Conservation (phyloP, 2,888 invertebrate genomes). For the Cheilosia grossa region DNA sequence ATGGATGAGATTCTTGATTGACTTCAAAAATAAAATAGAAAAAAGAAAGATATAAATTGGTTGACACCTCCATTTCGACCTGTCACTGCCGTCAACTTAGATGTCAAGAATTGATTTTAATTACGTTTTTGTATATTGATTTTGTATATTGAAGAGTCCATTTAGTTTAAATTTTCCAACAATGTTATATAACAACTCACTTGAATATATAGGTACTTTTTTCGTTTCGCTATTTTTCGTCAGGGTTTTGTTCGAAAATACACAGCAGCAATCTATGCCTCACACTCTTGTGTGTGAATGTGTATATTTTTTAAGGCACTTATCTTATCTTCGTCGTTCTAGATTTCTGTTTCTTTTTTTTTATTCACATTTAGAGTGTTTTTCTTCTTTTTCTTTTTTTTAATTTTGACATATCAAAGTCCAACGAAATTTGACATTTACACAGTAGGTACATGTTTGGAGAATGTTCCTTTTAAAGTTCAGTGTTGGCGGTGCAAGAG, state of each 20-base stretch:
- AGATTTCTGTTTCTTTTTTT: slow-evolving; percentile 51
- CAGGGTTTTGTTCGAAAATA: slow-evolving; percentile 48
- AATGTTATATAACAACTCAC: slow-evolving; percentile 71
- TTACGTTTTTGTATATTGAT: slow-evolving; percentile 5
- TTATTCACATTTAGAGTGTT: slow-evolving; percentile 53
- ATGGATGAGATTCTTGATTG: not conserved
- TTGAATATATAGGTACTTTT: slow-evolving; percentile 51
- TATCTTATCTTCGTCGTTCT: slow-evolving; percentile 72
- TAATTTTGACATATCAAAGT: slow-evolving; percentile 64
- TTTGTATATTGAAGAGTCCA: slow-evolving; percentile 47
- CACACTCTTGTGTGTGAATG: slow-evolving; percentile 43
- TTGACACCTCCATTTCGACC: slow-evolving; percentile 12
- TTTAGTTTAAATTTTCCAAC: slow-evolving; percentile 19
- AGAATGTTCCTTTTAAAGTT: slow-evolving; percentile 30
- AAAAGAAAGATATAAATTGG: not conserved
- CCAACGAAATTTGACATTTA: slow-evolving; percentile 65
- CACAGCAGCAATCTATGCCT: slow-evolving; percentile 40
- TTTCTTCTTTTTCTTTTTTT: slow-evolving; percentile 10
- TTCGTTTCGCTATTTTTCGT: slow-evolving; percentile 17
- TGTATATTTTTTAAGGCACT: slow-evolving; percentile 56
- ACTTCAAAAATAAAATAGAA: too few species aligned
- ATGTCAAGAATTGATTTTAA: slow-evolving; percentile 1
- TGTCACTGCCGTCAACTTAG: slow-evolving; percentile 13
- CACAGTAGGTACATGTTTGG: slow-evolving; percentile 26
- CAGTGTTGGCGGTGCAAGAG: slow-evolving; percentile 14